These are phyloP conservation scores for Sylvietta virens DNA, from an alignment of 2,113 vertebrate species.

Conservation along the genomic window DNA sequence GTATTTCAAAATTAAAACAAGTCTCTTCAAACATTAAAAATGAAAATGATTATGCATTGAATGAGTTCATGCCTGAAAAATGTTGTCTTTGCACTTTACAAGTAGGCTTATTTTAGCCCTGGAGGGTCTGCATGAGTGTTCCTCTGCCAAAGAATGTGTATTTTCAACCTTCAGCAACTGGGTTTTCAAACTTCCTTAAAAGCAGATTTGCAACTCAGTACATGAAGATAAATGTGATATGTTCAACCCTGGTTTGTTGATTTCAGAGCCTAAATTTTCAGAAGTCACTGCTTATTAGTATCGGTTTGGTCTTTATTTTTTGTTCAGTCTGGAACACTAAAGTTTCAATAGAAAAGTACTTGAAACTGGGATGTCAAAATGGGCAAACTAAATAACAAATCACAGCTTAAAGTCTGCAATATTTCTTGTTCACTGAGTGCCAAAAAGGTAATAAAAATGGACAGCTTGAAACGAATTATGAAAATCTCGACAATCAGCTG, in stretches of 20 bases:
- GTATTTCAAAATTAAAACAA: background rate
- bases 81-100: conserved; percentile 23
- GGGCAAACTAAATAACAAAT: background rate
- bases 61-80: background rate
- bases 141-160: background rate
- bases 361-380: background rate
- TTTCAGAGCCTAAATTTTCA: background rate
- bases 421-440: background rate
- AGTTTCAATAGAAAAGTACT: background rate
- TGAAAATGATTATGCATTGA: conserved; percentile 20
- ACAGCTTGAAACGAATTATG: background rate
- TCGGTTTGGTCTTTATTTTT: background rate
- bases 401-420: background rate
- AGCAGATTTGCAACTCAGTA: background rate
- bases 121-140: background rate
- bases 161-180: background rate
- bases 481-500: background rate
- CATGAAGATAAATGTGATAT: background rate
- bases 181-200: background rate
- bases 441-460: background rate
- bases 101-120: conserved; percentile 4
- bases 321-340: background rate
- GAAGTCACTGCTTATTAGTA: background rate
- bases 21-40: background rate
- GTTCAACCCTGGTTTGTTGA: background rate